These are phyloP conservation scores for Galaxias olidus DNA, from an alignment of 2,797 vertebrate genomes.

Conservation along the genomic window DNA sequence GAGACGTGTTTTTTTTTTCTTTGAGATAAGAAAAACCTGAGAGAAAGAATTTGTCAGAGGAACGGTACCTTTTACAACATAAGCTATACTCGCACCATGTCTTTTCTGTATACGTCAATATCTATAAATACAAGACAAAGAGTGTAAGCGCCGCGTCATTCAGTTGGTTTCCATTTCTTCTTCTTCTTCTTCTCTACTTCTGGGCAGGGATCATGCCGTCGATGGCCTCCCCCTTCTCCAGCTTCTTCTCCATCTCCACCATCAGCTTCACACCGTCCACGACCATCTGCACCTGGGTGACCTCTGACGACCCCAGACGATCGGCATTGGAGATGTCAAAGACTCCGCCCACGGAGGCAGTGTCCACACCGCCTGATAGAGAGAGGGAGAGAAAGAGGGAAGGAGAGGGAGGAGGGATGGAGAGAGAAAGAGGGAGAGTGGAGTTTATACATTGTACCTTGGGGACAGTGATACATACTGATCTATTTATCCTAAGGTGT, in stretches of 20 bases:
- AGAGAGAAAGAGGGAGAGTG: not conserved
- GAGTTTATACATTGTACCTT: not conserved
- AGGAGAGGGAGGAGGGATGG: not conserved
- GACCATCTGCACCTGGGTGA: conserved; percentile 93
- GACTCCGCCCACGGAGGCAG: conserved; percentile 88
- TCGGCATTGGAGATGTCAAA: conserved; percentile 97
- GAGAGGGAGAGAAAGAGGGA: not conserved
- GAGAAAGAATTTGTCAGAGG: conserved; percentile 35
- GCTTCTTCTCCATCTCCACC: conserved; percentile 98
- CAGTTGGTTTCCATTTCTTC: conserved; percentile 47
- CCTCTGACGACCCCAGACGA: conserved; percentile 93
- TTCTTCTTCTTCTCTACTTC: conserved; percentile 80
- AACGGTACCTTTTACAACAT: conserved; percentile 34
- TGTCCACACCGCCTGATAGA: conserved; percentile 89
- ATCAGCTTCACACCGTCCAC: conserved; percentile 96
- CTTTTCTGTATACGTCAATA: too few relatives aligned
- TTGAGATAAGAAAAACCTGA: not conserved
- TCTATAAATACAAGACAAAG: conserved; percentile 63
- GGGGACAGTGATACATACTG: too few relatives aligned
- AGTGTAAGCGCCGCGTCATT: conserved; percentile 48
- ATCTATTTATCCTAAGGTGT: too few relatives aligned
- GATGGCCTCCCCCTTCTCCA: conserved; percentile 91
- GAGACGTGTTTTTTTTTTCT: conserved; percentile 54
- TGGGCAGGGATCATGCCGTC: conserved; percentile 95
- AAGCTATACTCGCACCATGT: conserved; percentile 47